Conservation (phyloP, 1,140 invertebrate genomes). For the Platyscapa corneri region DNA sequence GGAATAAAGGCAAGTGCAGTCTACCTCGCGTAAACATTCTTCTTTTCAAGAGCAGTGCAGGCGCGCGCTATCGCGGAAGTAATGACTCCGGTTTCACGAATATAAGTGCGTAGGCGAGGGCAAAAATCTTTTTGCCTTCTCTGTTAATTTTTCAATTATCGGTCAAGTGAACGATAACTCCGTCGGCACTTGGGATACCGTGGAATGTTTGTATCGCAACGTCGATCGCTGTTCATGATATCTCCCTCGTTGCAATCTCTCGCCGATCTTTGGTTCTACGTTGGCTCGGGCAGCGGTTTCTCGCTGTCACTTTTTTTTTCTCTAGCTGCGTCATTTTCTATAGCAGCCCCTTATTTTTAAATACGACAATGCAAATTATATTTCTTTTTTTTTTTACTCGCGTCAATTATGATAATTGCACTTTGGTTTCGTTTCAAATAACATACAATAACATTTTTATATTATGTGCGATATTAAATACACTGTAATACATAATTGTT, state of each 20-base stretch:
- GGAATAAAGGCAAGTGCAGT: slow-evolving; percentile 21
- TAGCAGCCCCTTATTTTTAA: not conserved
- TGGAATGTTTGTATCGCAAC: slow-evolving; percentile 47
- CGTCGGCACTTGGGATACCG: slow-evolving; percentile 22
- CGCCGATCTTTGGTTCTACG: slow-evolving; percentile 40
- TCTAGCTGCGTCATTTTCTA: not conserved
- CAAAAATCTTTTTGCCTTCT: slow-evolving; percentile 1
- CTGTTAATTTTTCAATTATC: slow-evolving; percentile 32
- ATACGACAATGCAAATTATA: not conserved
- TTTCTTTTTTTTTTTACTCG: not conserved
- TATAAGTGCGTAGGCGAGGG: not conserved
- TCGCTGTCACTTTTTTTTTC: slow-evolving; percentile 1
- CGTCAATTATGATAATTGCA: not conserved
- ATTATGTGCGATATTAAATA: too few species aligned
- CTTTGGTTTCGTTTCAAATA: too few species aligned
- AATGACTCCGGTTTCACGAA: slow-evolving; percentile 37
- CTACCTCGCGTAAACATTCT: slow-evolving; percentile 26
- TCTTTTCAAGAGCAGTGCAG: not conserved
- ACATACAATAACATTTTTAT: too few species aligned
- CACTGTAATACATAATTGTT: too few species aligned
- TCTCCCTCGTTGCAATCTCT: slow-evolving; percentile 27
- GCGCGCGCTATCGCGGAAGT: slow-evolving; percentile 30
- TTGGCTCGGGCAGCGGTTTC: slow-evolving; percentile 17
- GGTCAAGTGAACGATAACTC: slow-evolving; percentile 40
- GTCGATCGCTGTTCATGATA: slow-evolving; percentile 38